Evolutionary conservation across 2,888 invertebrate species (phyloP).

Genomic region (Dorcus hopei): DNA sequence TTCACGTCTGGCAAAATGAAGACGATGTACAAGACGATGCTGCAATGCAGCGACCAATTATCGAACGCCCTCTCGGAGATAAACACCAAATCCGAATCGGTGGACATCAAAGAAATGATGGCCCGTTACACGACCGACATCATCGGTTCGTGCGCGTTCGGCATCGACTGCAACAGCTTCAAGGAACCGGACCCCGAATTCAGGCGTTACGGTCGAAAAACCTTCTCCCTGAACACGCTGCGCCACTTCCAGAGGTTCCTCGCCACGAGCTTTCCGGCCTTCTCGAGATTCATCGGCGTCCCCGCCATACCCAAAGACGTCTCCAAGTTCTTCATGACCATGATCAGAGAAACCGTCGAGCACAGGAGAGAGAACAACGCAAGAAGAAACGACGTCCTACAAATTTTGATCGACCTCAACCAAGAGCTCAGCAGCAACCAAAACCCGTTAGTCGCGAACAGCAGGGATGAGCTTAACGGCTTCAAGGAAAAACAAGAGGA

Average conservation of each 20-base stretch:
- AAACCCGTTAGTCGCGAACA: constrained; percentile 12
- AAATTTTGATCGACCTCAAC: constrained; percentile 52
- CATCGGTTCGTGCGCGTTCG: constrained; percentile 58
- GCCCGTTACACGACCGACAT: constrained; percentile 58
- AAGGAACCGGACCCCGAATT: constrained; percentile 54
- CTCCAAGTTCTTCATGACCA: constrained; percentile 47
- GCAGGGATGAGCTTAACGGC: neutral
- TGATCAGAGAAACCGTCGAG: constrained; percentile 48
- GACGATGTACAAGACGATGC: constrained; percentile 20
- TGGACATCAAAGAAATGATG: constrained; percentile 46
- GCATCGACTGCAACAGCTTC: constrained; percentile 58
- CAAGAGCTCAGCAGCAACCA: too few relatives aligned
- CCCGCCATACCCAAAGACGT: constrained; percentile 22
- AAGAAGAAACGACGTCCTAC: constrained; percentile 54
- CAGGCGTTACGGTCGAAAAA: constrained; percentile 25
- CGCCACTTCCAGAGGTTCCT: constrained; percentile 15
- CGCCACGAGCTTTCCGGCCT: neutral
- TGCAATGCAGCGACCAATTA: constrained; percentile 13
- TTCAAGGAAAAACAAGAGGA: too few relatives aligned
- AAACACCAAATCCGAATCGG: neutral
- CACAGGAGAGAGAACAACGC: constrained; percentile 49
- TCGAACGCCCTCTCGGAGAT: constrained; percentile 9
- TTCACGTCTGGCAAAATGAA: constrained; percentile 26
- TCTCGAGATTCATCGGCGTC: constrained; percentile 27
- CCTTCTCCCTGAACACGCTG: constrained; percentile 12